phyloP scores from a whole-genome alignment of 2,113 vertebrate species.

The Calidris pygmaea region DNA sequence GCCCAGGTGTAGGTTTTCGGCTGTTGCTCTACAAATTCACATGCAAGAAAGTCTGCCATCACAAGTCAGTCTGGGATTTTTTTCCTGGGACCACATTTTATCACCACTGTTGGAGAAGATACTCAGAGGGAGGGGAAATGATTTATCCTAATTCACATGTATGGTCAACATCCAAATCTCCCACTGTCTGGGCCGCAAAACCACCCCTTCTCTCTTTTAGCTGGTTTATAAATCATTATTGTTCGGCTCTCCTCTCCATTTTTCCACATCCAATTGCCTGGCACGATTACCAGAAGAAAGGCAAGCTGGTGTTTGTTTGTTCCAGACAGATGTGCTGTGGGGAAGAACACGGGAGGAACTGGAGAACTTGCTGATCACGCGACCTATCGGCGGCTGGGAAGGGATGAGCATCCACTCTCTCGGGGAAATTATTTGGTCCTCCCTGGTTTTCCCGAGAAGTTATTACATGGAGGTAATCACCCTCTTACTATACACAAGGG shows the following conservation, averaged over 20 bases:
- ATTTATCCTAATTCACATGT: background rate
- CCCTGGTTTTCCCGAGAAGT: conserved; percentile 70
- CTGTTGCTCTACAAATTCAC: background rate
- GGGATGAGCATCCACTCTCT: conserved; percentile 72
- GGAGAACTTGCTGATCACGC: conserved; percentile 67
- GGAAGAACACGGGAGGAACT: conserved; percentile 74
- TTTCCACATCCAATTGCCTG: background rate
- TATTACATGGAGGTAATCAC: conserved; percentile 71
- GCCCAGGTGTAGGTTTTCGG: background rate
- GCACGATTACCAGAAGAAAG: background rate
- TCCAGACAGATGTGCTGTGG: conserved; percentile 75
- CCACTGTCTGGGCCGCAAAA: background rate
- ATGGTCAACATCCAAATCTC: background rate
- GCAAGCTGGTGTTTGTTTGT: background rate
- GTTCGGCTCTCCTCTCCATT: background rate
- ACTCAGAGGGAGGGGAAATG: background rate
- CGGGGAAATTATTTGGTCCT: conserved; percentile 81
- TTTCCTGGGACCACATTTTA: background rate
- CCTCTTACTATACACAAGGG: background rate
- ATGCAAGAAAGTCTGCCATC: background rate
- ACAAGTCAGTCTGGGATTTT: background rate
- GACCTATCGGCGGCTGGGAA: conserved; percentile 80
- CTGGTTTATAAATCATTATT: background rate
- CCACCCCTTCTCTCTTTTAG: background rate
- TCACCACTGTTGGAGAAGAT: background rate